phyloP scores from a whole-genome alignment of 2,797 vertebrate genomes.

The Adelosebastes latens region DNA sequence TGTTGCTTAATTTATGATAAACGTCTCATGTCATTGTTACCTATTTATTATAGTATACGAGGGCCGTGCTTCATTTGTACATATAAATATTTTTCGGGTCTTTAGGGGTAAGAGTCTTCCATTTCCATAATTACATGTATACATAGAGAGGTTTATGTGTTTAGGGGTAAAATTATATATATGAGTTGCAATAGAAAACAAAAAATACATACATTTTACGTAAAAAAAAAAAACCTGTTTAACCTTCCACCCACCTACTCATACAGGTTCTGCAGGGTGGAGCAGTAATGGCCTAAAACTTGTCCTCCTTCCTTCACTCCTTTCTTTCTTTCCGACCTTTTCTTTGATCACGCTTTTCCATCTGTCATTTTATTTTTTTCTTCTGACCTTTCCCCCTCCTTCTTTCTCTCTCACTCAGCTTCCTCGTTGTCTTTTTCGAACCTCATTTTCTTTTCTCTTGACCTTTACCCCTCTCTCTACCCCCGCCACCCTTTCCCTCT shows the following conservation, averaged over 20 bases:
- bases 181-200: constrained; percentile 32
- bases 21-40: constrained; percentile 20
- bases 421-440: constrained; percentile 39
- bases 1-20: constrained; percentile 43
- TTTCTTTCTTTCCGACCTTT: constrained; percentile 41
- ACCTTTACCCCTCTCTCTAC: constrained; percentile 48
- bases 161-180: constrained; percentile 16
- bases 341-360: constrained; percentile 44
- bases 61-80: constrained; percentile 59
- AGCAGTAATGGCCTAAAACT: constrained; percentile 1
- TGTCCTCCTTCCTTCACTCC: constrained; percentile 14
- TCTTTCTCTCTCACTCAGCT: constrained; percentile 26
- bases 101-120: constrained; percentile 68
- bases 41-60: constrained; percentile 34
- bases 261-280: background rate
- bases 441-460: constrained; percentile 50
- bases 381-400: constrained; percentile 52
- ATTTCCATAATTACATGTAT: constrained; percentile 41
- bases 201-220: background rate
- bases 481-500: background rate
- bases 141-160: constrained; percentile 3
- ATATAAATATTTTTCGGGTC: constrained; percentile 64
- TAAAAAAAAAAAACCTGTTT: background rate
- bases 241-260: background rate
- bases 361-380: constrained; percentile 47